Evolutionary conservation across 1,140 invertebrate species (phyloP).

Genomic region (Drosophila punjabiensis): DNA sequence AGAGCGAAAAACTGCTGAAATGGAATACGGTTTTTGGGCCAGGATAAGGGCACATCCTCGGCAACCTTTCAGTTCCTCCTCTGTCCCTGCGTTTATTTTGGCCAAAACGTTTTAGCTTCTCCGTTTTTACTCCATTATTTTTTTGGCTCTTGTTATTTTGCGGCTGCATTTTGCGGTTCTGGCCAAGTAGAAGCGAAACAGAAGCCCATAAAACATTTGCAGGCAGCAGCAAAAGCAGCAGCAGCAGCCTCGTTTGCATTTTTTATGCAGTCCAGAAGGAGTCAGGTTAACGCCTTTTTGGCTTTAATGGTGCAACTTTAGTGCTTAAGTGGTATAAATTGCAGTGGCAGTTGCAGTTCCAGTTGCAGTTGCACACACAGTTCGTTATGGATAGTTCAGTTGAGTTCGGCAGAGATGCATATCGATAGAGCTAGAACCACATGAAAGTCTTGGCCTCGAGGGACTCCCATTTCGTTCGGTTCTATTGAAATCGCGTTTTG

Average conservation of each 20-base stretch:
- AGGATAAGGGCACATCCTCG: slow-evolving; percentile 39
- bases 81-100: slow-evolving; percentile 40
- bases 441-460: slow-evolving; percentile 22
- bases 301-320: slow-evolving; percentile 80
- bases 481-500: slow-evolving; percentile 39
- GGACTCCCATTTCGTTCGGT: neutral
- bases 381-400: slow-evolving; percentile 40
- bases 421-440: slow-evolving; percentile 43
- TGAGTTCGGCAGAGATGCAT: slow-evolving; percentile 58
- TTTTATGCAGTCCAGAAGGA: slow-evolving; percentile 38
- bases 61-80: slow-evolving; percentile 2
- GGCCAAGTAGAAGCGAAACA: slow-evolving; percentile 34
- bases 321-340: slow-evolving; percentile 81
- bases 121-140: slow-evolving; percentile 25
- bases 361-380: slow-evolving; percentile 41
- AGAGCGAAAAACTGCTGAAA: slow-evolving; percentile 23
- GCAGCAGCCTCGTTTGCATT: slow-evolving; percentile 61
- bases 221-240: slow-evolving; percentile 26
- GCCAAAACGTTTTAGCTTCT: slow-evolving; percentile 54
- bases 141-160: slow-evolving; percentile 27
- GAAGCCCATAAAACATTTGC: slow-evolving; percentile 72
- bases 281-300: slow-evolving; percentile 72
- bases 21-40: slow-evolving; percentile 24
- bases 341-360: slow-evolving; percentile 36
- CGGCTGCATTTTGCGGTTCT: slow-evolving; percentile 33